These are phyloP conservation scores for Plemyria rubiginata DNA, from an alignment of 2,888 invertebrate species.

Conservation along the genomic window DNA sequence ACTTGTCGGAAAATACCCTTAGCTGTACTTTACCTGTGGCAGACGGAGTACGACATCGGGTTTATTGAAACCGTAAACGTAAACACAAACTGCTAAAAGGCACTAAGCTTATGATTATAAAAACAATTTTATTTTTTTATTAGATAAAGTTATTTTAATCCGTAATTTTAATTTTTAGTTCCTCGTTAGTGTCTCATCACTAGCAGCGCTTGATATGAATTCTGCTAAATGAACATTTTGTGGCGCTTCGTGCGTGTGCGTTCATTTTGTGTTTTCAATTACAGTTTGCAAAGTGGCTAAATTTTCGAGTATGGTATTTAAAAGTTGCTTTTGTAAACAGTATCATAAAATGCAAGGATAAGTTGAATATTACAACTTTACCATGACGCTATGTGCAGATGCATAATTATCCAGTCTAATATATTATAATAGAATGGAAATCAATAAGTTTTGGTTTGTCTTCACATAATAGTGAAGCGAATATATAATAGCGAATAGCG, in stretches of 20 bases:
- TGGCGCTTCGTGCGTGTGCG: conserved; percentile 6
- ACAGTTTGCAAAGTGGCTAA: not conserved
- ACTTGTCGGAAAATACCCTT: conserved; percentile 1
- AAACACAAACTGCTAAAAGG: not conserved
- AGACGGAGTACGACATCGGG: not conserved
- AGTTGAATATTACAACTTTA: not conserved
- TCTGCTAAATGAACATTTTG: conserved; percentile 13
- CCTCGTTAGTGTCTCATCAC: not conserved
- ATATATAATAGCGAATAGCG: too few relatives aligned
- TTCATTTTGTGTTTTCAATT: conserved; percentile 14
- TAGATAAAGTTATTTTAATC: too few relatives aligned
- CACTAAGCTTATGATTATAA: not conserved
- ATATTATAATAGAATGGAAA: too few relatives aligned
- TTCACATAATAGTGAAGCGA: too few relatives aligned
- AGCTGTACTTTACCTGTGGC: not conserved
- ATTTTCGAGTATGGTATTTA: not conserved
- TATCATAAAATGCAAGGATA: not conserved
- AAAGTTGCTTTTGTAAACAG: not conserved
- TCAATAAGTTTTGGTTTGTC: too few relatives aligned
- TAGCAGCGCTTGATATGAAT: conserved; percentile 1
- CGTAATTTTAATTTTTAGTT: not conserved
- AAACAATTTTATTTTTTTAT: too few relatives aligned
- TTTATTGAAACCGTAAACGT: not conserved
- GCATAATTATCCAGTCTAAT: not conserved
- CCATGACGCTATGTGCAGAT: not conserved